phyloP scores from a whole-genome alignment of 2,113 vertebrate species.

The Gambusia affinis region DNA sequence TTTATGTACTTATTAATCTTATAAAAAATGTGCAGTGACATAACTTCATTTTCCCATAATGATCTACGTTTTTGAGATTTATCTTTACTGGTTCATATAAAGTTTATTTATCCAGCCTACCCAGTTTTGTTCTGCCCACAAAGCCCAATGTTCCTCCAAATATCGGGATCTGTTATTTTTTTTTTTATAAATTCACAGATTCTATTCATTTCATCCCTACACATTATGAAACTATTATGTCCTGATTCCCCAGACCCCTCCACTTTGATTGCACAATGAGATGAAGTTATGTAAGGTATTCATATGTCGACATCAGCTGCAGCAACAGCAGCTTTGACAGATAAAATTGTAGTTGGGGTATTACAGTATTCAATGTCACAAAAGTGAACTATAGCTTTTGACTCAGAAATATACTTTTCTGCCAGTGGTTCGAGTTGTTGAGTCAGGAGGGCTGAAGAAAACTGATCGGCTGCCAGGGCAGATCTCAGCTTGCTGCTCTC shows the following conservation, averaged over 20 bases:
- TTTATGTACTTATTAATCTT: no score
- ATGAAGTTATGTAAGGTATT: constrained; percentile 73
- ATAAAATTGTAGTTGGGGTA: constrained; percentile 36
- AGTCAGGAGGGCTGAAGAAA: constrained; percentile 37
- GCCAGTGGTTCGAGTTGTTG: constrained; percentile 38
- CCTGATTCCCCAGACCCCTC: constrained; percentile 61
- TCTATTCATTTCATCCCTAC: constrained; percentile 29
- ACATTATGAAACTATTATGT: constrained; percentile 68
- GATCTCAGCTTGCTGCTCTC: constrained; percentile 25
- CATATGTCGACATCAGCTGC: constrained; percentile 63
- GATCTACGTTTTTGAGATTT: neutral
- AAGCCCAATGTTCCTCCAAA: constrained; percentile 17
- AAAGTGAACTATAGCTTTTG: constrained; percentile 50
- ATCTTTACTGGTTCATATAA: neutral
- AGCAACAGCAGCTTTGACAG: constrained; percentile 42
- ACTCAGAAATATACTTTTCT: constrained; percentile 43
- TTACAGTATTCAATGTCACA: constrained; percentile 40
- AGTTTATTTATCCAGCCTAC: neutral
- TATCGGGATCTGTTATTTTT: constrained; percentile 17
- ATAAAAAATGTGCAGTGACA: neutral
- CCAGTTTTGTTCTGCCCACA: neutral
- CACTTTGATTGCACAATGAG: constrained; percentile 72
- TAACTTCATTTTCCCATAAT: neutral
- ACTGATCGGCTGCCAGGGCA: constrained; percentile 38
- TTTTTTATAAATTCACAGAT: constrained; percentile 40